These are phyloP conservation scores for Furcifer pardalis DNA, from an alignment of 2,797 vertebrate genomes.

Conservation along the genomic window DNA sequence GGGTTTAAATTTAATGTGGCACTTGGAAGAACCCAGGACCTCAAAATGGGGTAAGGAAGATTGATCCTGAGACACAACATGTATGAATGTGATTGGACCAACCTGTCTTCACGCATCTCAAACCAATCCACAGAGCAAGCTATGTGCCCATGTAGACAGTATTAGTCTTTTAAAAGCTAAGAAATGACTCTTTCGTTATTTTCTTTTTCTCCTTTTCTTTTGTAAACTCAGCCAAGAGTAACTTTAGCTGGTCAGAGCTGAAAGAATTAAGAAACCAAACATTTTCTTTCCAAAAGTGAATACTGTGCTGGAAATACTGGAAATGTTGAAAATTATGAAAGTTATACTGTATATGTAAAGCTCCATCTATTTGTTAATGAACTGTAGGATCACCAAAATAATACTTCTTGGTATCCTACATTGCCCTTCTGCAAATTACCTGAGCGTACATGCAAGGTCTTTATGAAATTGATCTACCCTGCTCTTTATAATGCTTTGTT, in stretches of 20 bases:
- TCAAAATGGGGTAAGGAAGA: no score
- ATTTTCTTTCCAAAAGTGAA: neutral
- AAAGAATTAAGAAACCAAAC: neutral
- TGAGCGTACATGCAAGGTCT: slow-evolving; percentile 11
- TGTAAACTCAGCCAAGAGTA: neutral
- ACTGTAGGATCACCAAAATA: neutral
- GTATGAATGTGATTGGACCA: no score
- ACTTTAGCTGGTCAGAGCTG: neutral
- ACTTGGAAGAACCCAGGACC: no score
- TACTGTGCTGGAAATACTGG: neutral
- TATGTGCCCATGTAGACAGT: no score
- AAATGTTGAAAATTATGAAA: neutral
- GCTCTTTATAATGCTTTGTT: neutral
- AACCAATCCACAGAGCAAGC: no score
- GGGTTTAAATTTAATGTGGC: no score
- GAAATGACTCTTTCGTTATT: no score
- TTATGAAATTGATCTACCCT: slow-evolving; percentile 18
- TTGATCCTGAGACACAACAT: no score
- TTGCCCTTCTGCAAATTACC: neutral
- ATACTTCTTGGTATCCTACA: neutral
- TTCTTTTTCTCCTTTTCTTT: neutral
- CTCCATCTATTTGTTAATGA: neutral
- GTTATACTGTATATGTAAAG: neutral
- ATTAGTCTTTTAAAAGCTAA: no score
- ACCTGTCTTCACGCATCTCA: no score